Evolutionary conservation across 2,113 vertebrate species (phyloP), one percentile per base, ranked within the genome.

Genomic region (Pterophyllum scalare): DNA sequence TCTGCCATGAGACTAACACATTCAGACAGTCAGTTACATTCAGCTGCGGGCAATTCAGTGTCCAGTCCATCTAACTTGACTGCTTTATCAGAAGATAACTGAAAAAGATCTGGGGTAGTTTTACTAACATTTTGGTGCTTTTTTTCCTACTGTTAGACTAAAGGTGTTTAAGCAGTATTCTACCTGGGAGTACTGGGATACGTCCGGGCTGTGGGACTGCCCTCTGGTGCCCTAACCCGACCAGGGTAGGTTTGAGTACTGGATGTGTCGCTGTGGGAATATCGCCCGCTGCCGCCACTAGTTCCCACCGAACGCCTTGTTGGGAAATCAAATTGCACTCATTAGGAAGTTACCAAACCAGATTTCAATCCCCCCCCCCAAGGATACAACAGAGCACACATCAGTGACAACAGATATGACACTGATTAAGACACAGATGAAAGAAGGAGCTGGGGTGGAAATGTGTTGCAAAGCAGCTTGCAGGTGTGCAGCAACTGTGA

Each of bases 181-280:
- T 70, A 96, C 96, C 95, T 95, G 22, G 96, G 95, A 56, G 95
- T 96, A 49, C 65, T 92, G 0, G 95, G 95, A 86, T 94, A 83
- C 85, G 97, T 97, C 94, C 97, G 97, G 86, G 97, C 95, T 1
- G 96, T 96, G 75, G 97, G 97, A 94, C 97, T 97, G 94, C 96
- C 95, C 95, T 99, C 98, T n/a, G 95, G 95, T 85, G 96, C 95
- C 92, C 96, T 97, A 81, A 94, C 96, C 89, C 96, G 97, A 64
- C 96, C 95, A 2, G 97, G 96, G 92, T 97, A 98, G 89, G 97
- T 97, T 95, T 97, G 97, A 94, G 96, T 97, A 78, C 97, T 96
- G 77, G 98, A 96, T 52, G 96, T 95, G 82, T 97, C 96, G 40
- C 95, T 96, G 72, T 96, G 97, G 89, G 96, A 93, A 79, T 97